phyloP scores from a whole-genome alignment of 2,797 vertebrate genomes.

The Streptopelia turtur region DNA sequence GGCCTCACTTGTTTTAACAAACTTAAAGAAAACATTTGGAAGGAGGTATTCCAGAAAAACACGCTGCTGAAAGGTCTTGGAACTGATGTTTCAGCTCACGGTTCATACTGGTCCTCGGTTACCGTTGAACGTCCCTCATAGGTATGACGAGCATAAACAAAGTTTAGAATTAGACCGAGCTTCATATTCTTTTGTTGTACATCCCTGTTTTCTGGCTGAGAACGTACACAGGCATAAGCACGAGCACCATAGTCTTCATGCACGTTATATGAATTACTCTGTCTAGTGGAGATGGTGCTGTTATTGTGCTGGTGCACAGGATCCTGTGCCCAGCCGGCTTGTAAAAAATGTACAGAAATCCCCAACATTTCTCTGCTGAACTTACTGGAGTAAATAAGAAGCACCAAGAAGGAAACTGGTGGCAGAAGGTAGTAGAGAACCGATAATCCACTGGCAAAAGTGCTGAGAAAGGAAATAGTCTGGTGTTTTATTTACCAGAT shows the following conservation, averaged over 20 bases:
- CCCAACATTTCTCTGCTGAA: neutral
- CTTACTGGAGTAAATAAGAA: neutral
- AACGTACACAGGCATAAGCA: neutral
- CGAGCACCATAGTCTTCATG: neutral
- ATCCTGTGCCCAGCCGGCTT: fast-evolving
- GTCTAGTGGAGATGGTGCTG: neutral
- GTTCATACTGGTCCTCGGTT: neutral
- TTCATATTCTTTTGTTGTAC: neutral
- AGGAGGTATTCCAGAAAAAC: slow-evolving; percentile 88
- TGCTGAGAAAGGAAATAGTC: neutral
- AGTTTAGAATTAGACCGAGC: neutral
- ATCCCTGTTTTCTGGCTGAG: neutral
- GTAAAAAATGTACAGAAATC: neutral
- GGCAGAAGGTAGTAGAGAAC: neutral
- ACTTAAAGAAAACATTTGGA: slow-evolving; percentile 89
- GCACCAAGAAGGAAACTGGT: neutral
- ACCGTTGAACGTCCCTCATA: slow-evolving; percentile 23
- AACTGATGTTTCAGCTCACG: slow-evolving; percentile 47
- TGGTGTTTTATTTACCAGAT: neutral
- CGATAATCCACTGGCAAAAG: neutral
- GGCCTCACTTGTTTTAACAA: slow-evolving; percentile 88
- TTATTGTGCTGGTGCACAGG: neutral
- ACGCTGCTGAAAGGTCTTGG: slow-evolving; percentile 30
- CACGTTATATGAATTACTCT: neutral
- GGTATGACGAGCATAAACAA: neutral